Evolutionary conservation across 2,797 vertebrate genomes (phyloP).

Genomic region (Phoxinus dragarum): DNA sequence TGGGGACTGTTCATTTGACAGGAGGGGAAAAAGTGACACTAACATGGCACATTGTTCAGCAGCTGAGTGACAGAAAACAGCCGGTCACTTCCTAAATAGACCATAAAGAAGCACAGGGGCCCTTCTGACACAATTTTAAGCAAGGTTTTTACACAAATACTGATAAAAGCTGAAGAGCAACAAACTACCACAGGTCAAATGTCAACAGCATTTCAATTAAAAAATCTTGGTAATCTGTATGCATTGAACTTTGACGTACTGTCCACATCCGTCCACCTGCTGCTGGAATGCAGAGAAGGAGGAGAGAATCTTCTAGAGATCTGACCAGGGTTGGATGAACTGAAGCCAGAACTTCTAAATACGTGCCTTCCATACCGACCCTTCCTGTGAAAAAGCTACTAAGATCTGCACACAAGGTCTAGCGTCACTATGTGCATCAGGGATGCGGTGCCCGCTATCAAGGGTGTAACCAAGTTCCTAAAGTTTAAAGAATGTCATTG

Average conservation of each 20-base stretch:
- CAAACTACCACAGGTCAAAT: conserved; percentile 8
- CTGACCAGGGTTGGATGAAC: conserved; percentile 12
- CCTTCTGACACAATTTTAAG: conserved; percentile 36
- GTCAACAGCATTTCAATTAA: conserved; percentile 45
- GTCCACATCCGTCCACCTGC: conserved; percentile 11
- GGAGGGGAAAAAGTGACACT: conserved; percentile 63
- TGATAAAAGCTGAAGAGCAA: neutral
- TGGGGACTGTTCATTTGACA: conserved; percentile 34
- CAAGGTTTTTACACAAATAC: conserved; percentile 28
- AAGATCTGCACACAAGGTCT: neutral
- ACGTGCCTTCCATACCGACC: conserved; percentile 7
- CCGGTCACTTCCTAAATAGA: conserved; percentile 46
- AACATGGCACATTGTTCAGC: conserved; percentile 68
- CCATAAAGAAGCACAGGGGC: neutral
- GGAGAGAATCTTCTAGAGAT: conserved; percentile 44
- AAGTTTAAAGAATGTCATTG: neutral
- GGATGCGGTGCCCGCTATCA: neutral
- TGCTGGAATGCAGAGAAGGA: conserved; percentile 47
- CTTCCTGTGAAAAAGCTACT: conserved; percentile 25
- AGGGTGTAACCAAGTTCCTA: neutral
- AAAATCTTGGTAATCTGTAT: conserved; percentile 42
- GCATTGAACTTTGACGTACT: neutral
- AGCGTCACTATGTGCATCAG: neutral
- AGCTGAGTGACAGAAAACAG: conserved; percentile 45
- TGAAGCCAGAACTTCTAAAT: conserved; percentile 49